Conservation (phyloP, 2,888 invertebrate genomes). For the Blastobasis adustella region DNA sequence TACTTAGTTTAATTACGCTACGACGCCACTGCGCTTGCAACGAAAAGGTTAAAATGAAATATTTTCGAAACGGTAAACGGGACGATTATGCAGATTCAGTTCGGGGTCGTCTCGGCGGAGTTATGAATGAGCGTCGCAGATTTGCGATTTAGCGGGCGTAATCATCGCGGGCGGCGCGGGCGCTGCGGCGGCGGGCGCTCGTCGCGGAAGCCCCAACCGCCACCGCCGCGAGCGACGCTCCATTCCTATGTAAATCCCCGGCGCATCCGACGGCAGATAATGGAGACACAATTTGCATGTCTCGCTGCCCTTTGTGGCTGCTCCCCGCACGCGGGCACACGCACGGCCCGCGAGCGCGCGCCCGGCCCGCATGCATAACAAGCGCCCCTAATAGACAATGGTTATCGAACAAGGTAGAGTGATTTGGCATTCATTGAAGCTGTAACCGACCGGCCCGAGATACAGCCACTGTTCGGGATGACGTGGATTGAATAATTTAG, state of each 20-base stretch:
- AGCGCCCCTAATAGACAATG: slow-evolving; percentile 40
- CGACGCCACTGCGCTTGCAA: too few relatives aligned
- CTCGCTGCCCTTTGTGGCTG: slow-evolving; percentile 52
- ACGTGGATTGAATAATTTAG: slow-evolving; percentile 53
- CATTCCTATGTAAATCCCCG: slow-evolving; percentile 69
- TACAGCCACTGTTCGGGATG: slow-evolving; percentile 25
- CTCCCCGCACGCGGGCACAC: slow-evolving; percentile 29
- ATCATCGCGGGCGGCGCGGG: slow-evolving; percentile 10
- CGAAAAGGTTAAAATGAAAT: slow-evolving; percentile 35
- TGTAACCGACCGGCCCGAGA: slow-evolving; percentile 12
- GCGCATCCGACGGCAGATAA: slow-evolving; percentile 56
- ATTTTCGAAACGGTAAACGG: slow-evolving; percentile 43
- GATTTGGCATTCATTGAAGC: slow-evolving; percentile 41
- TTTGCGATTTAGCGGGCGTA: slow-evolving; percentile 24
- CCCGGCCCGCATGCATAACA: slow-evolving; percentile 40
- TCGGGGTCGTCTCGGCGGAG: slow-evolving; percentile 46
- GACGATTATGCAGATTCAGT: slow-evolving; percentile 62
- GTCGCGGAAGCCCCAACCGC: slow-evolving; percentile 53
- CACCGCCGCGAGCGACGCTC: slow-evolving; percentile 32
- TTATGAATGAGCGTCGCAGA: slow-evolving; percentile 59
- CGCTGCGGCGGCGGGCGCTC: slow-evolving; percentile 20
- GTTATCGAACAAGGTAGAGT: slow-evolving; percentile 37
- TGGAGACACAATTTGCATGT: slow-evolving; percentile 62
- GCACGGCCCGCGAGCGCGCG: slow-evolving; percentile 32
- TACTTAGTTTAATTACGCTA: too few relatives aligned